These are phyloP conservation scores for Xenops minutus DNA, from an alignment of 2,797 vertebrate genomes.

Conservation along the genomic window DNA sequence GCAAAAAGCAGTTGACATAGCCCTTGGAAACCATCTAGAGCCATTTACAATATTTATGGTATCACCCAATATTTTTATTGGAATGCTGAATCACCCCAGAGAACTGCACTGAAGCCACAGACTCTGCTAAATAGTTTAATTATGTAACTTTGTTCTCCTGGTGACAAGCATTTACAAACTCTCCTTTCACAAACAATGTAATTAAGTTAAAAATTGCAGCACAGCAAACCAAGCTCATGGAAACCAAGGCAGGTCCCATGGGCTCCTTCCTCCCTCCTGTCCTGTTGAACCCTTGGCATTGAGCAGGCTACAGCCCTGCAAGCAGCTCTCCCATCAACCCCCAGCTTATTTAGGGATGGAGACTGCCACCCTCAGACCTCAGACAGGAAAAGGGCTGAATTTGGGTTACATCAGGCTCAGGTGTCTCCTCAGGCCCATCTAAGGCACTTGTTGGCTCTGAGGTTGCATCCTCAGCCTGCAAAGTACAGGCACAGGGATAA, in stretches of 20 bases:
- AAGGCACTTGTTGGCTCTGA: neutral
- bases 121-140: neutral
- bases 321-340: neutral
- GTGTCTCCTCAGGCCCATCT: neutral
- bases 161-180: neutral
- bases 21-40: constrained; percentile 27
- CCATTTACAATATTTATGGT: constrained; percentile 50
- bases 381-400: neutral
- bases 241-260: neutral
- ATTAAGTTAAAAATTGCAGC: neutral
- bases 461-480: neutral
- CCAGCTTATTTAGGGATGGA: neutral
- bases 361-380: neutral
- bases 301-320: neutral
- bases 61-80: constrained; percentile 27
- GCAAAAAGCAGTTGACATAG: constrained; percentile 22
- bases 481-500: neutral
- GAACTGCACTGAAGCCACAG: neutral
- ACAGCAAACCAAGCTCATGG: neutral
- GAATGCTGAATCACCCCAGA: neutral
- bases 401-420: neutral
- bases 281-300: neutral
- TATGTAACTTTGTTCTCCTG: constrained; percentile 18
- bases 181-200: neutral
- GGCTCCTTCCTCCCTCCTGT: neutral